Evolutionary conservation across 2,888 invertebrate species (phyloP), one percentile per base, ranked within the genome.

Genomic region (Aspidiotus destructor): DNA sequence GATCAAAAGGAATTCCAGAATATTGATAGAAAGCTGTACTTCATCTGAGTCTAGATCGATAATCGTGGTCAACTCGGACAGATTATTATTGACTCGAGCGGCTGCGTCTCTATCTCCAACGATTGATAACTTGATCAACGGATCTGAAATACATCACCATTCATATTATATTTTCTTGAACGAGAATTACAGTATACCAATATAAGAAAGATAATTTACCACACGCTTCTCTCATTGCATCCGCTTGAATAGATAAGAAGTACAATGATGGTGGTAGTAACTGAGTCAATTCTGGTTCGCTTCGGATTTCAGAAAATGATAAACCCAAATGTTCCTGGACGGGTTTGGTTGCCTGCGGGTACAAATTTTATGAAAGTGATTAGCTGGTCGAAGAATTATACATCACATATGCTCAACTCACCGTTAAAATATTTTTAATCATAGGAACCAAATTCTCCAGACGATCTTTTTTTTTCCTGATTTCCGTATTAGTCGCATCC

Each of bases 391-490:
- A 2, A 11, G 6, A 48, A 48, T 13, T 57, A 13, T 52, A 28
- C 42, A n/a, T 40, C 7, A 8, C 48, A 62, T 41, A 40, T 53
- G 28, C 13, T 3, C 28, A n/a, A 71, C 72, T 73, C 75, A 82
- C 83, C 74, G 87, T 85, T 28, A 88, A 78, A 52, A 90, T 83
- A 8, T 82, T 80, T 44, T 82, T 81, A 16, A 96, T 80, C 72
- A 89, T 86, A 0, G 95, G 95, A 8, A 85, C 85, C 53, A 96
- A 81, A 65, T 88, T 90, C 72, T 89, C 88, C 10, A 96, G 80
- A 70, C 89, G 83, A 53, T 87, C 85, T 65, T 86, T 84, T 70
- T 89, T 87, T 13, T 83, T 84, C 57, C 87, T 84, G 72, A 91
- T 90, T 64, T 86, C 87, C 54, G 85, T 82, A 1, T 85, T 84